Percentiles rank a stretch among this genome's conserved stretches.
Conservation (phyloP, 2,888 invertebrate genomes). For the Parthenolecanium corni region DNA sequence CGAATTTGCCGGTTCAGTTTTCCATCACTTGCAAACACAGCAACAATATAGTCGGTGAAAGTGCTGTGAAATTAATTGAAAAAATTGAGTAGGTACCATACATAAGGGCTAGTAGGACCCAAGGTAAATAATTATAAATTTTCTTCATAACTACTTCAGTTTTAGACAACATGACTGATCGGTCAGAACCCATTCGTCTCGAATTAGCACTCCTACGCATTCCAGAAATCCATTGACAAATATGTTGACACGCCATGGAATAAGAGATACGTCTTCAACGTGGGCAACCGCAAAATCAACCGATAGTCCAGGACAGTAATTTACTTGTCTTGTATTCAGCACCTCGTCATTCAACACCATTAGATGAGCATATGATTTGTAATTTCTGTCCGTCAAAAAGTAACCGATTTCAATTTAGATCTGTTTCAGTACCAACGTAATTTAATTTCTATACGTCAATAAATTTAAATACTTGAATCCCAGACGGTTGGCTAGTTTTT, state of each 20-base stretch:
- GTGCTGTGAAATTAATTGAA: too few relatives aligned
- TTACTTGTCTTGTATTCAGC: not conserved
- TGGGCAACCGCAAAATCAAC: conserved; percentile 20
- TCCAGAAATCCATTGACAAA: conserved; percentile 56
- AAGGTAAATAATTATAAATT: too few relatives aligned
- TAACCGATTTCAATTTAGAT: not conserved
- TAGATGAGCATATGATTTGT: too few relatives aligned
- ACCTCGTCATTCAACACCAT: not conserved
- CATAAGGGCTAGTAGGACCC: too few relatives aligned
- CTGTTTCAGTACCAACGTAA: not conserved
- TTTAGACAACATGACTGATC: not conserved
- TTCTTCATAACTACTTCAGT: not conserved
- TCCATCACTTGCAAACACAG: conserved; percentile 24
- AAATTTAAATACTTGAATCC: conserved; percentile 28
- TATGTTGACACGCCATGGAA: conserved; percentile 44
- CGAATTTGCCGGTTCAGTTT: conserved; percentile 38
- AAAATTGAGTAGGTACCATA: too few relatives aligned
- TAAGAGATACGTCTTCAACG: conserved; percentile 23
- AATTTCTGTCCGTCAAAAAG: too few relatives aligned
- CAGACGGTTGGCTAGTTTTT: conserved; percentile 2
- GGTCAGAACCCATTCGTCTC: conserved; percentile 45
- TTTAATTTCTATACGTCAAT: not conserved
- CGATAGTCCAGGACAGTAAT: not conserved
- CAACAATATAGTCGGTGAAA: conserved; percentile 40
- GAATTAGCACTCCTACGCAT: conserved; percentile 58